phyloP scores from a whole-genome alignment of 2,888 invertebrate genomes.

The Coelogynopora nodosa region DNA sequence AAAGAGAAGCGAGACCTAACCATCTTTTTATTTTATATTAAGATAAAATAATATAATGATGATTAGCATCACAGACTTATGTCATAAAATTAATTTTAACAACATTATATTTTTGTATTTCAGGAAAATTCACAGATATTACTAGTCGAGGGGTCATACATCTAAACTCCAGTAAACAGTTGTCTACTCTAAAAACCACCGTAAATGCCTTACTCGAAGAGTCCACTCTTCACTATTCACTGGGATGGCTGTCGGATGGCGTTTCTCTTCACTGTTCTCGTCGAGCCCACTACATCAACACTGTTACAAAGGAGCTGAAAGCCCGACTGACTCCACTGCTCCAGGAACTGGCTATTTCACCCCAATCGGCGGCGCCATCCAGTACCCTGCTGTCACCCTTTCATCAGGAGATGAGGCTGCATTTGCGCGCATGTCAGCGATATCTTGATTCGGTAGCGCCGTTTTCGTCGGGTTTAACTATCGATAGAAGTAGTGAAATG shows the following conservation, averaged over 20 bases:
- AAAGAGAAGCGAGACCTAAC: too few species aligned
- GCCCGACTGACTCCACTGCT: not conserved
- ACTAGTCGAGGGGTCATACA: too few species aligned
- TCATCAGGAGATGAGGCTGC: not conserved
- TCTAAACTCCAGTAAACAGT: too few species aligned
- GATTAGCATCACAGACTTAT: too few species aligned
- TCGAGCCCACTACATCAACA: not conserved
- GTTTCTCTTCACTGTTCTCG: not conserved
- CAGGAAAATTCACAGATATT: too few species aligned
- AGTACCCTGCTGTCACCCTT: not conserved
- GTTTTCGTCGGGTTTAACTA: not conserved
- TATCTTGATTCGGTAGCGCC: not conserved
- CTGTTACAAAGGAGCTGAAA: not conserved
- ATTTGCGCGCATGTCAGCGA: not conserved
- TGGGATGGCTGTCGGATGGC: not conserved
- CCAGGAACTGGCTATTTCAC: not conserved
- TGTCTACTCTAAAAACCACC: too few species aligned
- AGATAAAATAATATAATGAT: too few species aligned
- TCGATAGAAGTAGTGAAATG: not conserved
- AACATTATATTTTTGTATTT: too few species aligned
- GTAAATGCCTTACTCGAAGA: too few species aligned
- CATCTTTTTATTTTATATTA: too few species aligned
- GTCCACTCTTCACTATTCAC: too few species aligned
- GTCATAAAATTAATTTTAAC: too few species aligned
- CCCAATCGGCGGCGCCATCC: not conserved